A percentile compares a stretch with the other conserved stretches of the same genome.
phyloP scores from a whole-genome alignment of 92 coral and sea anemone species.

The Phenganax stokvisi region DNA sequence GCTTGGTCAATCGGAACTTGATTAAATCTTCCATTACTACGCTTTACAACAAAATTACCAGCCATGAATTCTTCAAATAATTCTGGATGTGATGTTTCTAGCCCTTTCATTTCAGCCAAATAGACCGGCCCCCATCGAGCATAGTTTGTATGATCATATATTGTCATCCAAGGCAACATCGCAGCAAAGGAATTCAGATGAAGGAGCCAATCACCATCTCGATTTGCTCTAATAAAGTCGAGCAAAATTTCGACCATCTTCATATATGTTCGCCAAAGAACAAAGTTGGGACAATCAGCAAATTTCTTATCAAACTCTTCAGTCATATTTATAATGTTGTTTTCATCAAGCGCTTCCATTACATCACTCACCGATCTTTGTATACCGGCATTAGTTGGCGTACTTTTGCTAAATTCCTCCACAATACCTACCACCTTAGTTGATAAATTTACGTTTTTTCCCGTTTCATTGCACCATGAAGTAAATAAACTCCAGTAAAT shows the following conservation, averaged over 20 bases:
- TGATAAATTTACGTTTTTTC: background rate
- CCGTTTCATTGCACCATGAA: background rate
- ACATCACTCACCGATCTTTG: background rate
- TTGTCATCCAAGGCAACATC: constrained; percentile 13
- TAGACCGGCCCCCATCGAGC: constrained; percentile 6
- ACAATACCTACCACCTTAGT: background rate
- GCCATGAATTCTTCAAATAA: background rate
- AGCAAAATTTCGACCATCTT: constrained; percentile 2
- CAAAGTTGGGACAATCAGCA: background rate
- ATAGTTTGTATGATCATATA: constrained; percentile 6
- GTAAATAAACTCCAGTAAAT: background rate
- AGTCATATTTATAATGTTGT: background rate
- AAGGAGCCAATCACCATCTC: background rate
- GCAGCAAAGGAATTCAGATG: constrained; percentile 4
- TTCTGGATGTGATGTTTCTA: background rate
- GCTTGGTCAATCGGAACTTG: constrained; percentile 15
- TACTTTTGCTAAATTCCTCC: background rate
- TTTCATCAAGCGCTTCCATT: too few relatives aligned
- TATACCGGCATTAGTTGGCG: background rate
- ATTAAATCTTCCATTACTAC: background rate
- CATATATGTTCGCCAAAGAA: constrained; percentile 16
- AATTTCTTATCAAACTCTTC: background rate
- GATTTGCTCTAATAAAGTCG: background rate
- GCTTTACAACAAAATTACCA: constrained; percentile 1
- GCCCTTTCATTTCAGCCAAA: constrained; percentile 2